Conservation (phyloP, 2,113 vertebrate species). For the Ammodytes marinus region DNA sequence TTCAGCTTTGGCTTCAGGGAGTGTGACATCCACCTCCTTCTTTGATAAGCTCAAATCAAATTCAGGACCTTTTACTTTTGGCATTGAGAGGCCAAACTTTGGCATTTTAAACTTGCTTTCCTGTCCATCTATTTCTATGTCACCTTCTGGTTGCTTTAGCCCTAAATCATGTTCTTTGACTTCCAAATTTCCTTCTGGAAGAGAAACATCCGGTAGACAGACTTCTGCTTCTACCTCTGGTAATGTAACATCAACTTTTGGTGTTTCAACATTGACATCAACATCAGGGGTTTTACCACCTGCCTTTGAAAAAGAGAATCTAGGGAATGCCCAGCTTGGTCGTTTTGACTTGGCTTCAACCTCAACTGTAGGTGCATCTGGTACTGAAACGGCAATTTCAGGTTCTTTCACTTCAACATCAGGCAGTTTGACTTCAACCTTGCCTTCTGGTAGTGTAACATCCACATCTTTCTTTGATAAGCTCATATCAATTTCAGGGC, state of each 20-base stretch:
- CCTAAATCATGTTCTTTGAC: not conserved
- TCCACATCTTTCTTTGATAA: too few species aligned
- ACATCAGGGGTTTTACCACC: not conserved
- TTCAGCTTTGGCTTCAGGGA: constrained; percentile 32
- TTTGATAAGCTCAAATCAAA: constrained; percentile 33
- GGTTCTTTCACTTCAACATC: not conserved
- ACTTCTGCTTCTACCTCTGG: not conserved
- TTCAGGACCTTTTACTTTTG: constrained; percentile 10
- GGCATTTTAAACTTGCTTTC: constrained; percentile 42
- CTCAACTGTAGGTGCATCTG: not conserved
- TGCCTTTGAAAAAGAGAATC: constrained; percentile 18
- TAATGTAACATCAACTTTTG: not conserved
- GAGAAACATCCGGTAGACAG: constrained; percentile 1
- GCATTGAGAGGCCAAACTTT: constrained; percentile 57
- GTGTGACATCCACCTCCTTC: constrained; percentile 13
- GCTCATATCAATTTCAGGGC: too few species aligned
- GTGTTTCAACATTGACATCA: not conserved
- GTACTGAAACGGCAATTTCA: not conserved
- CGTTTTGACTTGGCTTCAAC: not conserved
- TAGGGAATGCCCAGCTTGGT: constrained; percentile 1
- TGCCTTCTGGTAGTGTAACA: constrained; percentile 20
- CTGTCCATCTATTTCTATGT: not conserved
- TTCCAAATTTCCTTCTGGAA: not conserved
- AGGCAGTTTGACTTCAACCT: not conserved
- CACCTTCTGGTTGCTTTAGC: not conserved